Evolutionary conservation across 2,113 vertebrate species (phyloP), one percentile per base, ranked within the genome.

Genomic region (Otocyon megalotis): DNA sequence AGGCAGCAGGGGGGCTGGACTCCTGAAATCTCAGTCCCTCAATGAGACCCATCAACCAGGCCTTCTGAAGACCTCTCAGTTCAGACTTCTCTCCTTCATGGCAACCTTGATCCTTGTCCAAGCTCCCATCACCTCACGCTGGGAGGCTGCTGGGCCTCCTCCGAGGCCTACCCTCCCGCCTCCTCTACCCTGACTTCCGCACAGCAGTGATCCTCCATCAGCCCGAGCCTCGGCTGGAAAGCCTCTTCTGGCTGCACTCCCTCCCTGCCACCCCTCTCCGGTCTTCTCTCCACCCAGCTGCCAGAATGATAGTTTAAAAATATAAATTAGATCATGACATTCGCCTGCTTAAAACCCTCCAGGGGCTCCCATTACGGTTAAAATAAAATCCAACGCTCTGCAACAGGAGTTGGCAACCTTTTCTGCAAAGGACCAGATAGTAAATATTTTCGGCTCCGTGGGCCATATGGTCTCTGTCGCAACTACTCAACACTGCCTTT

Each of bases 91-190:
- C 37, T 86, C 88, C 26, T 5, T 2, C 65, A 58, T n/a, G 50
- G 60, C 10, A 43, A 2, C 54, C 22, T 28, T 8, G 35, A n/a
- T n/a, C 54, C 76, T 48, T 58, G 56, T 56, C 56, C n/a, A 28
- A 24, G 26, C 2, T 22, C 56, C 35, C 0, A 1, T 60, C 1
- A 1, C 30, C n/a, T 85, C 20, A 35, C 3, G 0, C 30, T 1
- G 22, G 43, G 62, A 76, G 79, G 60, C 15, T 12, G 15, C 2
- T 2, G 48, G 56, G n/a, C 58, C 48, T 53, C 37, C 37, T 63
- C 1, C 2, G 11, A 1, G 19, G n/a, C 28, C n/a, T 22, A 8
- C 71, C 0, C n/a, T 22, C 12, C 71, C 0, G 0, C 54, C 69
- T 50, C 65, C n/a, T 79, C 17, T 1, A 0, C 28, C 53, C 26